phyloP scores from a whole-genome alignment of 2,888 invertebrate species.

The Synergus laeviventris region DNA sequence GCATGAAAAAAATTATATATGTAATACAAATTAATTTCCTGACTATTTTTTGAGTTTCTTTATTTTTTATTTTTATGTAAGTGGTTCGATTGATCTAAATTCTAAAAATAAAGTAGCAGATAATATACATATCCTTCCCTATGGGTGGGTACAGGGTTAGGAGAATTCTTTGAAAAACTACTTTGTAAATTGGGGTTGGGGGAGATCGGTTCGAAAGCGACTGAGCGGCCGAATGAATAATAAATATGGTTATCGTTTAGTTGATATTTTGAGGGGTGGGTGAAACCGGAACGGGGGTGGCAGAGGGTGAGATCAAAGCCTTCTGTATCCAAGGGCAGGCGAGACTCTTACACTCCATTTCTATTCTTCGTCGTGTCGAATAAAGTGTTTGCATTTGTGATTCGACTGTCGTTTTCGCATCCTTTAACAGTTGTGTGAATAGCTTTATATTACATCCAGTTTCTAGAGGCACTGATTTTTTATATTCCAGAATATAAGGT shows the following conservation, averaged over 20 bases:
- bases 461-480: not conserved
- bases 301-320: conserved; percentile 67
- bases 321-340: conserved; percentile 47
- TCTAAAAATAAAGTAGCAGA: not conserved
- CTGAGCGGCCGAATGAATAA: conserved; percentile 78
- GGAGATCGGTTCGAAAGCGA: conserved; percentile 54
- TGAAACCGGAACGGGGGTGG: conserved; percentile 65
- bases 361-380: conserved; percentile 55
- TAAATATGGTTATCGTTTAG: conserved; percentile 81
- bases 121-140: not conserved
- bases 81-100: not conserved
- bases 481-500: no score
- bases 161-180: conserved; percentile 67
- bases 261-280: conserved; percentile 80
- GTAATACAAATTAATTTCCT: not conserved
- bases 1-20: not conserved
- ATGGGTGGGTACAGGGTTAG: conserved; percentile 19
- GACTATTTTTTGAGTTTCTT: not conserved
- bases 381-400: conserved; percentile 58
- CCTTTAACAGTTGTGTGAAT: conserved; percentile 38
- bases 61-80: not conserved
- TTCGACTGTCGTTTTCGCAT: conserved; percentile 51
- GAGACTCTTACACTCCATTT: conserved; percentile 51
- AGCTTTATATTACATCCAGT: not conserved
- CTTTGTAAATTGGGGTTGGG: conserved; percentile 69